A percentile compares a stretch with the other conserved stretches of the same genome.
phyloP scores from a whole-genome alignment of 37 sponge, comb jelly and placozoan genomes.

The Aplysina aerophoba region DNA sequence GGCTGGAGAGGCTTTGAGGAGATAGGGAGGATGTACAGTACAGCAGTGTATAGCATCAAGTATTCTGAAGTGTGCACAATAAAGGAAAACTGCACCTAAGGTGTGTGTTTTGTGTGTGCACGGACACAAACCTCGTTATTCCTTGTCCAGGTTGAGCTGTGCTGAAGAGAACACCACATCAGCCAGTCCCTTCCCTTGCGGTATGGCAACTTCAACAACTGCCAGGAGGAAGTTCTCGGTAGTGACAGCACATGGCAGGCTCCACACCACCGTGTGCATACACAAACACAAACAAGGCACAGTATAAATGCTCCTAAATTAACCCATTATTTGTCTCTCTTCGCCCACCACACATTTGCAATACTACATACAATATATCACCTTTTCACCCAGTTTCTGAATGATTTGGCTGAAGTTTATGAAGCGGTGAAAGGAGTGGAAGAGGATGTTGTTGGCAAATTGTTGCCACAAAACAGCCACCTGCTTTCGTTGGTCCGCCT shows the following conservation, averaged over 20 bases:
- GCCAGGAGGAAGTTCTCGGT: not conserved
- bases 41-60: not conserved
- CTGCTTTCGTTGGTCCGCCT: conserved; percentile 23
- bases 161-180: conserved; percentile 77
- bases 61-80: not conserved
- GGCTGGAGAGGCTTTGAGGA: not conserved
- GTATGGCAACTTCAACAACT: conserved; percentile 42
- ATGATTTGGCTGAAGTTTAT: conserved; percentile 46
- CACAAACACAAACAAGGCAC: not conserved
- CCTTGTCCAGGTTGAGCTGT: conserved; percentile 36
- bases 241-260: not conserved
- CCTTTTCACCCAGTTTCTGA: conserved; percentile 50
- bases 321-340: not conserved
- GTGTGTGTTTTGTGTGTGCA: too few species aligned
- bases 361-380: too few species aligned
- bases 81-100: not conserved
- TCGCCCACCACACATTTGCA: not conserved
- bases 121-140: not conserved
- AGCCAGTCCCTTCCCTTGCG: conserved; percentile 68
- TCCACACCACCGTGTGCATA: not conserved
- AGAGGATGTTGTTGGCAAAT: conserved; percentile 64
- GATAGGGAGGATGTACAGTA: not conserved
- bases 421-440: conserved; percentile 57
- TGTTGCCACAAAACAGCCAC: conserved; percentile 63
- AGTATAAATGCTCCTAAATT: not conserved